Evolutionary conservation across 2,113 vertebrate species (phyloP), one percentile per base, ranked within the genome.

Genomic region (Sclerurus mexicanus): DNA sequence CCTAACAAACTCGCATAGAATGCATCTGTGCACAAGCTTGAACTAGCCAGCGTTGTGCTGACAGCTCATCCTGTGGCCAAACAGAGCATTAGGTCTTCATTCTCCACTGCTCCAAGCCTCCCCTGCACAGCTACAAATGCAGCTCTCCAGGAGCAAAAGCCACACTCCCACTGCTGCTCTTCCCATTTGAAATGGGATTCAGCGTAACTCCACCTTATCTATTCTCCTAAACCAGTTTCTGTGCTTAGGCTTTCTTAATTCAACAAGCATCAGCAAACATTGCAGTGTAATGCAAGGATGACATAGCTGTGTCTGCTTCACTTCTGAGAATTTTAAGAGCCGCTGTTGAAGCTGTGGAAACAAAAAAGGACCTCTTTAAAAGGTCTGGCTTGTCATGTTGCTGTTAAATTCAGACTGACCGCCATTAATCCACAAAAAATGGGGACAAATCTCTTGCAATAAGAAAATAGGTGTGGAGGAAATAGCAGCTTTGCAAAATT

Each of bases 401-500:
- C 39, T 87, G 27, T 85, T 87, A 75, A 92, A 82, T 60, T 31
- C 2, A 2, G 53, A 42, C 25, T 64, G 56, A 63, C 40, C 47
- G 28, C 31, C 63, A 72, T 72, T 86, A 95, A 93, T n/a, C 83
- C 46, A 46, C 21, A 55, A 63, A 91, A 93, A 90, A 89, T 59
- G 60, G 30, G 52, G 92, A 93, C 88, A 84, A 93, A 92, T 75
- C 90, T 53, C 80, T 87, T 87, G 31, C 49, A 89, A 58, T 50
- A 88, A 90, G 92, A 94, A 93, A 88, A 84, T 58, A 90, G 80
- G 53, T 74, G 58, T 49, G 40, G 59, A 95, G 90, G 92, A 96
- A 96, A 92, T 78, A 75, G 80, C 85, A 90, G 91, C 91, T 96
- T 94, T 89, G 42, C 67, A 88, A 93, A 94, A 77, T 62, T 77